Evolutionary conservation across 2,888 invertebrate species (phyloP).

Genomic region (Philonicus albiceps): DNA sequence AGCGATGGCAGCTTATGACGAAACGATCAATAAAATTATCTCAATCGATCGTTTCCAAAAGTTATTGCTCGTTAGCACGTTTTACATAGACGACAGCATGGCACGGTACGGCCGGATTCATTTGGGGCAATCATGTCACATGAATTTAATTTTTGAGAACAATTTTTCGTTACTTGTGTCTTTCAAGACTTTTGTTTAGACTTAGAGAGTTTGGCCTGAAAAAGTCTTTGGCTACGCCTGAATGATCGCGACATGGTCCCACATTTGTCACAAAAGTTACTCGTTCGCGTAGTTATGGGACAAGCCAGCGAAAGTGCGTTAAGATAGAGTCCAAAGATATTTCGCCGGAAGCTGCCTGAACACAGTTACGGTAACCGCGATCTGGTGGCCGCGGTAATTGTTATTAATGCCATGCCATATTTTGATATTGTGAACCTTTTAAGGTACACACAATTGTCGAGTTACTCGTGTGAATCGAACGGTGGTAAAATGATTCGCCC

Average conservation of each 20-base stretch:
- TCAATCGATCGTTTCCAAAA: neutral
- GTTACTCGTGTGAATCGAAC: slow-evolving; percentile 8
- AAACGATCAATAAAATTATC: neutral
- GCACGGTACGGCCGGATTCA: neutral
- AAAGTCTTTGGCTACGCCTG: neutral
- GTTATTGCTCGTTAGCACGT: neutral
- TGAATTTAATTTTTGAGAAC: neutral
- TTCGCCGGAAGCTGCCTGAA: neutral
- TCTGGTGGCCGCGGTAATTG: slow-evolving; percentile 26
- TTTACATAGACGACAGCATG: neutral
- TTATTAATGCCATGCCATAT: neutral
- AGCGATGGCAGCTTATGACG: neutral
- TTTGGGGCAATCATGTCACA: neutral
- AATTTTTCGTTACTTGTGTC: neutral
- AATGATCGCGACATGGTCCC: neutral
- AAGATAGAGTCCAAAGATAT: neutral
- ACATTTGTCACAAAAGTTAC: neutral
- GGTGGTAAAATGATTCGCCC: neutral
- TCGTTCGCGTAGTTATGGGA: neutral
- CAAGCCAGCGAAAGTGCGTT: neutral
- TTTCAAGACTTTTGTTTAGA: neutral
- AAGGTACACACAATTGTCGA: neutral
- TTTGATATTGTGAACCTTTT: neutral
- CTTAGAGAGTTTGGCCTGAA: neutral
- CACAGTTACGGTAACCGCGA: slow-evolving; percentile 36